These are phyloP conservation scores for Elephantulus edwardii DNA, from an alignment of 2,113 vertebrate genomes.

Conservation along the genomic window DNA sequence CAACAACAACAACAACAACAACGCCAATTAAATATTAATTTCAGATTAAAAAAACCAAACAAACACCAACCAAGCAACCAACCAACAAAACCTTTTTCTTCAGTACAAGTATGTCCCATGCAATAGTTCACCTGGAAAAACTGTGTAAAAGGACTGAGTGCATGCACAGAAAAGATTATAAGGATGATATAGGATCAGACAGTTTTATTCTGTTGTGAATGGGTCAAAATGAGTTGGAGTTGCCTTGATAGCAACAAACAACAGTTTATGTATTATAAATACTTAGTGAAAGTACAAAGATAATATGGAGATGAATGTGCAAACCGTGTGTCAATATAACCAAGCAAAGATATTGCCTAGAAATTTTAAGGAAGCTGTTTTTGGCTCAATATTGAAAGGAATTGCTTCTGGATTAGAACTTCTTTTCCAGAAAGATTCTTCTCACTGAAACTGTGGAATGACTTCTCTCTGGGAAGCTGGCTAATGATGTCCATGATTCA, in stretches of 20 bases:
- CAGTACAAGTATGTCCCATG: not conserved
- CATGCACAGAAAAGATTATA: not conserved
- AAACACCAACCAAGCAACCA: too few species aligned
- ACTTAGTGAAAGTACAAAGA: not conserved
- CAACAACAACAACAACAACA: too few species aligned
- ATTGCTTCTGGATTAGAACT: not conserved
- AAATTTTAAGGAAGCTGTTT: not conserved
- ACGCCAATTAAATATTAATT: slow-evolving; percentile 2
- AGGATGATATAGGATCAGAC: too few species aligned
- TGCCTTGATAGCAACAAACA: too few species aligned
- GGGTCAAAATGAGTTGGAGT: too few species aligned
- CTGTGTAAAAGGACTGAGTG: not conserved
- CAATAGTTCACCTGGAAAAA: not conserved
- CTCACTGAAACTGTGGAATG: not conserved
- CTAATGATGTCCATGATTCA: not conserved
- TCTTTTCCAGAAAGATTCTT: not conserved
- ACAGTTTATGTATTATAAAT: too few species aligned
- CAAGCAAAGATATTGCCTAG: not conserved
- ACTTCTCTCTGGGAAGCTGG: not conserved
- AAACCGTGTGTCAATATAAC: not conserved
- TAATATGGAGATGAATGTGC: not conserved
- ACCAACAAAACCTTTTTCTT: too few species aligned
- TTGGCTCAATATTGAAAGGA: not conserved
- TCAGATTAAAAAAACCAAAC: not conserved
- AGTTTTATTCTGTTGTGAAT: too few species aligned